phyloP scores from a whole-genome alignment of 2,797 vertebrate genomes.

The Benthosema pterotum region DNA sequence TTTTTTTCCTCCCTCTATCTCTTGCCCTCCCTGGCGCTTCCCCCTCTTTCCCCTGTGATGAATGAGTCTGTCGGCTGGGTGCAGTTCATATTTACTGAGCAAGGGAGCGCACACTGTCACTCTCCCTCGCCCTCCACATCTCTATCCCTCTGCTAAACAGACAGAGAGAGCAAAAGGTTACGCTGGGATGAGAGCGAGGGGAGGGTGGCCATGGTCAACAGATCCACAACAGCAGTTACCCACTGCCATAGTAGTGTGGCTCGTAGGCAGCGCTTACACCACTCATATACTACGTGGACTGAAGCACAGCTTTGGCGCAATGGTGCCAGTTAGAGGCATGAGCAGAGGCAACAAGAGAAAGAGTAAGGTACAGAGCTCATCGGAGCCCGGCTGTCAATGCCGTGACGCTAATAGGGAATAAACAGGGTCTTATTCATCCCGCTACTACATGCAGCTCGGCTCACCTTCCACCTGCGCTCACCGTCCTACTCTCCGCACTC shows the following conservation, averaged over 20 bases:
- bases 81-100: conserved; percentile 88
- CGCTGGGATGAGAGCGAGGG: conserved; percentile 59
- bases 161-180: conserved; percentile 83
- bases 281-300: too few relatives aligned
- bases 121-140: conserved; percentile 83
- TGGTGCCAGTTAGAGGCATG: too few relatives aligned
- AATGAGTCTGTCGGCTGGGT: conserved; percentile 85
- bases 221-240: conserved; percentile 54
- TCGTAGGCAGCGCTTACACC: background rate
- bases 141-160: conserved; percentile 82
- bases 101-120: conserved; percentile 84
- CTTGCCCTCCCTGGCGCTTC: background rate
- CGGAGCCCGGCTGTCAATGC: conserved; percentile 66
- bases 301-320: conserved; percentile 18
- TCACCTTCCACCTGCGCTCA: conserved; percentile 36
- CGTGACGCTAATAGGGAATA: conserved; percentile 78
- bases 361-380: conserved; percentile 42
- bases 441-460: conserved; percentile 66
- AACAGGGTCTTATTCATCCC: conserved; percentile 66
- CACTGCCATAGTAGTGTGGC: conserved; percentile 34
- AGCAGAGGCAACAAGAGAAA: conserved; percentile 36
- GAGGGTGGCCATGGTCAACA: conserved; percentile 63
- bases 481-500: conserved; percentile 59
- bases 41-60: conserved; percentile 80
- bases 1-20: conserved; percentile 22